Evolutionary conservation across 2,113 vertebrate species (phyloP).

Genomic region (Menura novaehollandiae): DNA sequence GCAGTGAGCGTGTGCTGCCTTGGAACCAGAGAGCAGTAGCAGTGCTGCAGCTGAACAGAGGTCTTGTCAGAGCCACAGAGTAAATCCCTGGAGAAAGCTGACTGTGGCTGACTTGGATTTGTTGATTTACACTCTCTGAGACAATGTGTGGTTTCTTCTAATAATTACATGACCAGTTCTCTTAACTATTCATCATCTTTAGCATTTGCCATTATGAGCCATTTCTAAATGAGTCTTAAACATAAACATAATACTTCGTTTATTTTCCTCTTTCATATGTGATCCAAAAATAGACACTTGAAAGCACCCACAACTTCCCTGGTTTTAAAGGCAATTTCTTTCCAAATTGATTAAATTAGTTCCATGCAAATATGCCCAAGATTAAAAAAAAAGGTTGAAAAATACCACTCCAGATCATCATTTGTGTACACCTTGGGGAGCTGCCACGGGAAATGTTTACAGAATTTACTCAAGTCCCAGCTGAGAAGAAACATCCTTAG

Average conservation of each 20-base stretch:
- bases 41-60: background rate
- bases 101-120: slow-evolving; percentile 16
- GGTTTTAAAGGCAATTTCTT: slow-evolving; percentile 16
- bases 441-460: background rate
- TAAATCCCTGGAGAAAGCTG: background rate
- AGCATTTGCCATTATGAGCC: background rate
- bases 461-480: background rate
- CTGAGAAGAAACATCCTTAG: slow-evolving; percentile 2
- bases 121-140: slow-evolving; percentile 47
- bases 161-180: slow-evolving; percentile 42
- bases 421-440: slow-evolving; percentile 14
- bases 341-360: slow-evolving; percentile 13
- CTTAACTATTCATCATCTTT: slow-evolving; percentile 51
- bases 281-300: slow-evolving; percentile 16
- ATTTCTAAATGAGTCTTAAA: background rate
- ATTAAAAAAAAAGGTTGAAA: background rate
- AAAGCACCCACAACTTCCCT: background rate
- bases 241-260: background rate
- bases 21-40: slow-evolving; percentile 33
- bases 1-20: background rate
- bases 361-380: background rate
- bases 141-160: slow-evolving; percentile 42
- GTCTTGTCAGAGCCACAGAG: slow-evolving; percentile 39
- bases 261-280: slow-evolving; percentile 14
- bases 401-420: background rate